These are phyloP conservation scores for Peribatodes rhomboidaria DNA, from an alignment of 2,888 invertebrate species.

Conservation along the genomic window DNA sequence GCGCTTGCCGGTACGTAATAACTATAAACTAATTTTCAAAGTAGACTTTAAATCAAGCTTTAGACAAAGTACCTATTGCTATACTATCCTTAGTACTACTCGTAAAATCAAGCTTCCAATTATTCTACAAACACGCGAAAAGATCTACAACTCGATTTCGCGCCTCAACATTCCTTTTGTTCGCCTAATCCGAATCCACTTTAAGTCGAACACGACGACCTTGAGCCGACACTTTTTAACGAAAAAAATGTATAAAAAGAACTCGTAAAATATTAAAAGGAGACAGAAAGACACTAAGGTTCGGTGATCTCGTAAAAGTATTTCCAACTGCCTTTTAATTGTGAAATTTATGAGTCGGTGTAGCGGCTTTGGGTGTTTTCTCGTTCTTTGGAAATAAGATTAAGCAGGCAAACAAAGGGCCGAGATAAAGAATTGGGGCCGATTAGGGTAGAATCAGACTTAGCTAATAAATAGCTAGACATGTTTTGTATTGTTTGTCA, in stretches of 20 bases:
- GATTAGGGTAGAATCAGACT: neutral
- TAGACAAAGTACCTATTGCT: too few species aligned
- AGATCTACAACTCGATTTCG: slow-evolving; percentile 1
- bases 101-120: neutral
- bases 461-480: neutral
- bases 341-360: slow-evolving; percentile 40
- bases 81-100: too few species aligned
- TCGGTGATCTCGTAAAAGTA: slow-evolving; percentile 43
- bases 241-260: slow-evolving; percentile 23
- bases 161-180: slow-evolving; percentile 26
- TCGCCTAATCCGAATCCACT: slow-evolving; percentile 23
- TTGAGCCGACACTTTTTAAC: slow-evolving; percentile 23
- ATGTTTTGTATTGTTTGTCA: neutral
- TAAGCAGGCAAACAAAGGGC: slow-evolving; percentile 56
- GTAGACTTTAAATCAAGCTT: too few species aligned
- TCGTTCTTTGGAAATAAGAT: slow-evolving; percentile 53
- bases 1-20: too few species aligned
- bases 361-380: slow-evolving; percentile 23
- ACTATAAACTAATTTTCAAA: too few species aligned
- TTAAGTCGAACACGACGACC: slow-evolving; percentile 28
- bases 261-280: slow-evolving; percentile 35
- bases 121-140: neutral
- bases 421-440: slow-evolving; percentile 56
- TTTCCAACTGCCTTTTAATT: slow-evolving; percentile 43
- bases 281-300: slow-evolving; percentile 34